Conservation (phyloP, 2,888 invertebrate genomes). For the Hyposoter dolosus region DNA sequence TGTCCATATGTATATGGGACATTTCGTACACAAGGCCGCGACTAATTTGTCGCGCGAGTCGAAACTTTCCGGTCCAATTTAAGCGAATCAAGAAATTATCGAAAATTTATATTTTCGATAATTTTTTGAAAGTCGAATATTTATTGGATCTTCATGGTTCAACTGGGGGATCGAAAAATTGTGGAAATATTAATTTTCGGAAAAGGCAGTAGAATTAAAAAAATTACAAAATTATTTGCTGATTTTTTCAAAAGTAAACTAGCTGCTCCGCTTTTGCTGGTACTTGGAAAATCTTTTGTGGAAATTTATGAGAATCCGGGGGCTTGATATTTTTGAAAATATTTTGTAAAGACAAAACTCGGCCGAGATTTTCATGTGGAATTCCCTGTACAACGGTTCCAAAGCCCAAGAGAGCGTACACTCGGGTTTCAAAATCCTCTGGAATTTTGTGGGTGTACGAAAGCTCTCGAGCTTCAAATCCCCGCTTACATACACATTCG, state of each 20-base stretch:
- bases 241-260: no score
- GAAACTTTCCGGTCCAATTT: not conserved
- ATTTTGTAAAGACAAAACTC: not conserved
- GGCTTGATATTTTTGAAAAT: not conserved
- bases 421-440: constrained; percentile 40
- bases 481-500: constrained; percentile 21
- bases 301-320: not conserved
- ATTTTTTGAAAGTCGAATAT: not conserved
- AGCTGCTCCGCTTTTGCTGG: no score
- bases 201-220: not conserved
- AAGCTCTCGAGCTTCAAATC: constrained; percentile 30
- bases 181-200: not conserved
- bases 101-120: not conserved
- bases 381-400: not conserved
- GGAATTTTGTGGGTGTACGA: constrained; percentile 32
- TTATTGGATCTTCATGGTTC: not conserved
- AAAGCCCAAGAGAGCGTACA: constrained; percentile 18
- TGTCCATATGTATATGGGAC: constrained; percentile 43
- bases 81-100: not conserved
- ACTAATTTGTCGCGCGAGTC: not conserved
- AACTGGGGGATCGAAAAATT: not conserved
- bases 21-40: constrained; percentile 64
- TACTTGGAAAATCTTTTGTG: not conserved
- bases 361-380: constrained; percentile 1
- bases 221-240: no score